Conservation (phyloP, 2,797 vertebrate species). For the Sitta carolinensis region DNA sequence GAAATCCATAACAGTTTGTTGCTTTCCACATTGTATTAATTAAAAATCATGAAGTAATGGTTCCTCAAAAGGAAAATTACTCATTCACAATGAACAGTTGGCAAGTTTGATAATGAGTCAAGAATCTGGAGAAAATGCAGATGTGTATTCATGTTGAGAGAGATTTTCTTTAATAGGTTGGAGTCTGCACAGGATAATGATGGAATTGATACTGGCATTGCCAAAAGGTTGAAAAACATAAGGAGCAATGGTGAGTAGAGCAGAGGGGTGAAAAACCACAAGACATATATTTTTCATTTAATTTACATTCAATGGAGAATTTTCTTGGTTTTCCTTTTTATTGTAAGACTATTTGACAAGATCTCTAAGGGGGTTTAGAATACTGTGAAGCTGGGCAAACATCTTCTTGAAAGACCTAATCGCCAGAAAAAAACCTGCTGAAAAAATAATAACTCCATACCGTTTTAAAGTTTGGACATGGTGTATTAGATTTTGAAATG, state of each 20-base stretch:
- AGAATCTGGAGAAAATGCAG: slow-evolving; percentile 18
- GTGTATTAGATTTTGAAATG: not conserved
- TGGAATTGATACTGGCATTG: not conserved
- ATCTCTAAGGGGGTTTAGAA: not conserved
- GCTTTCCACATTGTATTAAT: not conserved
- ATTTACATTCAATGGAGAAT: not conserved
- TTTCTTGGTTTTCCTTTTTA: not conserved
- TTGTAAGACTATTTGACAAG: not conserved
- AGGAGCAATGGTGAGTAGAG: not conserved
- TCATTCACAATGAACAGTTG: not conserved
- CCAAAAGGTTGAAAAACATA: not conserved
- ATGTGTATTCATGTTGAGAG: not conserved
- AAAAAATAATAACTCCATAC: not conserved
- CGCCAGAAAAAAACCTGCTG: not conserved
- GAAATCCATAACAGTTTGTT: not conserved
- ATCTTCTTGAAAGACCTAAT: not conserved
- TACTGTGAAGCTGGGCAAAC: not conserved
- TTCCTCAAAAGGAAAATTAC: not conserved
- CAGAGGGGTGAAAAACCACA: accelerated
- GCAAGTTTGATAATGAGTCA: not conserved
- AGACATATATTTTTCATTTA: not conserved
- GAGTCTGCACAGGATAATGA: not conserved
- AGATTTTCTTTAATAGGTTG: slow-evolving; percentile 1
- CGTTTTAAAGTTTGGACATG: not conserved
- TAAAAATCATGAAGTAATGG: slow-evolving; percentile 1